Evolutionary conservation across 2,888 invertebrate species (phyloP).

Genomic region (Mesorhabditis sp.): DNA sequence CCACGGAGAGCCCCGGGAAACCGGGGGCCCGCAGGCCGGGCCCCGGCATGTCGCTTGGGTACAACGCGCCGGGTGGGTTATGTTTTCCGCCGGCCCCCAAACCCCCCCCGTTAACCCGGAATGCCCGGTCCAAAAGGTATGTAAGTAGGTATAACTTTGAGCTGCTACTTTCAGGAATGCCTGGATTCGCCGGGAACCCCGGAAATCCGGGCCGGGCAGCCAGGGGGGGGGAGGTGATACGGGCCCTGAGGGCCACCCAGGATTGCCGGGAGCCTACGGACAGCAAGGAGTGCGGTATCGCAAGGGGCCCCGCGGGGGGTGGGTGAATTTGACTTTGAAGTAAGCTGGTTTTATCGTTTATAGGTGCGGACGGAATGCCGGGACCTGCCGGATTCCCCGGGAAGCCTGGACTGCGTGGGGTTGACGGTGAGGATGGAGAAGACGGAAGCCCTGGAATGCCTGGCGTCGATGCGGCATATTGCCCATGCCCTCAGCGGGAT

Average conservation of each 20-base stretch:
- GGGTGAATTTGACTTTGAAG: neutral
- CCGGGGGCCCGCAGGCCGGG: neutral
- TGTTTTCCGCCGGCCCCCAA: no score
- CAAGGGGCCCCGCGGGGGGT: neutral
- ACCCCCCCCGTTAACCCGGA: no score
- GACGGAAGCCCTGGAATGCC: neutral
- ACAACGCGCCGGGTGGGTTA: neutral
- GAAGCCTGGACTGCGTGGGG: neutral
- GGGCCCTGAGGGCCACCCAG: neutral
- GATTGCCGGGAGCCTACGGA: neutral
- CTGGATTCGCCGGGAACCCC: no score
- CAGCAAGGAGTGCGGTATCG: neutral
- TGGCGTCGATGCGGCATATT: slow-evolving; percentile 2
- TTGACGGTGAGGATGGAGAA: neutral
- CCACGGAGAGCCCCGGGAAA: neutral
- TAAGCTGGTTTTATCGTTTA: neutral
- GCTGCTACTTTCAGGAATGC: no score
- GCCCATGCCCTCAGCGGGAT: neutral
- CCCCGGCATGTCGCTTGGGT: neutral
- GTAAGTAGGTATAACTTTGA: no score
- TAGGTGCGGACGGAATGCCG: slow-evolving; percentile 5
- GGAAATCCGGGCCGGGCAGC: no score
- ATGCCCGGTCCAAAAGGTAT: slow-evolving; percentile 1
- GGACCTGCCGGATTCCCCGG: neutral
- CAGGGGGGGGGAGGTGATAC: no score